A percentile compares a stretch with the other conserved stretches of the same genome.
phyloP scores from a whole-genome alignment of 2,113 vertebrate genomes.

The Myrmecophaga tridactyla region DNA sequence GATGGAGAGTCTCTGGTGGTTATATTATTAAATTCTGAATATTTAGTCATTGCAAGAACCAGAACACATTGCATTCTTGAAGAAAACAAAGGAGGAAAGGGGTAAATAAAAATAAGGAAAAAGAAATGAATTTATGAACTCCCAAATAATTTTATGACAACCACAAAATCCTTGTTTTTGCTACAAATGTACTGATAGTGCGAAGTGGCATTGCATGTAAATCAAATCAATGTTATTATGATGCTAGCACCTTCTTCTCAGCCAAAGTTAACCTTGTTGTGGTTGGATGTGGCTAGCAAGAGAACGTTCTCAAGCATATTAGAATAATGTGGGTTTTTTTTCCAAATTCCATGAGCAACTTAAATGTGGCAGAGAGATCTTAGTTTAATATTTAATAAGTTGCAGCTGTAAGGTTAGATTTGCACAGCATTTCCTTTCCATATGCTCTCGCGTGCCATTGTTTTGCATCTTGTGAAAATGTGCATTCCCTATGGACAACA shows the following conservation, averaged over 20 bases:
- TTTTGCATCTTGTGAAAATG: conserved; percentile 63
- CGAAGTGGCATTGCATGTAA: not conserved
- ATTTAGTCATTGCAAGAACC: conserved; percentile 65
- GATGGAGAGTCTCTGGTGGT: conserved; percentile 68
- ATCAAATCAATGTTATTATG: conserved; percentile 11
- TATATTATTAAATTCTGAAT: conserved; percentile 73
- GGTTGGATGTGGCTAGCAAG: conserved; percentile 67
- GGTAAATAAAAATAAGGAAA: conserved; percentile 54
- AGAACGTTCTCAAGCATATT: conserved; percentile 32
- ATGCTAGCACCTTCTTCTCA: conserved; percentile 63
- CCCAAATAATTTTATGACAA: not conserved
- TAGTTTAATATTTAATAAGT: conserved; percentile 73
- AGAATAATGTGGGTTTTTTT: conserved; percentile 52
- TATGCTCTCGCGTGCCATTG: conserved; percentile 58
- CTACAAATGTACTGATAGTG: not conserved
- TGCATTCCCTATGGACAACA: conserved; percentile 76
- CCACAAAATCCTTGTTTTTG: not conserved
- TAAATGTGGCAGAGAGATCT: conserved; percentile 38
- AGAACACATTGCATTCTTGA: conserved; percentile 48
- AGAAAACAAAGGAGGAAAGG: conserved; percentile 56
- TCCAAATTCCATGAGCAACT: conserved; percentile 45
- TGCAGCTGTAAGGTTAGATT: conserved; percentile 73
- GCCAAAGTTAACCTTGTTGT: conserved; percentile 73
- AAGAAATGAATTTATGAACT: conserved; percentile 22
- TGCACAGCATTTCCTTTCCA: conserved; percentile 68